These are phyloP conservation scores for Oncorhynchus clarkii DNA, from an alignment of 2,113 vertebrate genomes.

Conservation along the genomic window DNA sequence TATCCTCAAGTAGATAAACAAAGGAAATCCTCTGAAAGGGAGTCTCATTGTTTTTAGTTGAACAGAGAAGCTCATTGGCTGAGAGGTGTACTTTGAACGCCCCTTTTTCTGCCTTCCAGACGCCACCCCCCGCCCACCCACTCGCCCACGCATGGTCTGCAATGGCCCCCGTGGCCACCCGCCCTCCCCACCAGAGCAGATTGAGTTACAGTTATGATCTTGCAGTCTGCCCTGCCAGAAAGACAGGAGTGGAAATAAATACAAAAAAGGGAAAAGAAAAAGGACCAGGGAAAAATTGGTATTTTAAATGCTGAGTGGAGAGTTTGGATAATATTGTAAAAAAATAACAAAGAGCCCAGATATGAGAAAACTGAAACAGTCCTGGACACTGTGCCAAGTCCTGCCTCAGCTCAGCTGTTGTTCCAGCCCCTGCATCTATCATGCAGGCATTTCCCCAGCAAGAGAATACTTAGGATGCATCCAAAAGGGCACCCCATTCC, in stretches of 20 bases:
- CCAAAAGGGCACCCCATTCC: no score
- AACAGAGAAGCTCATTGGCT: slow-evolving; percentile 34
- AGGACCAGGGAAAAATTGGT: slow-evolving; percentile 17
- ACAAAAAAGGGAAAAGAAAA: slow-evolving; percentile 30
- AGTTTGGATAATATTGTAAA: slow-evolving; percentile 73
- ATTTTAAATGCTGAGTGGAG: slow-evolving; percentile 70
- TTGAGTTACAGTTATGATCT: slow-evolving; percentile 61
- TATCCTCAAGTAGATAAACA: not conserved
- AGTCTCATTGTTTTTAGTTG: slow-evolving; percentile 13
- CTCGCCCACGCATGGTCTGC: slow-evolving; percentile 35
- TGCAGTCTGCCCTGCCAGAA: slow-evolving; percentile 56
- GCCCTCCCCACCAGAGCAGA: slow-evolving; percentile 44
- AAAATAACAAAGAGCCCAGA: slow-evolving; percentile 74
- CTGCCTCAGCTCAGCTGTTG: slow-evolving; percentile 81
- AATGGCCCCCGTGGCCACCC: not conserved
- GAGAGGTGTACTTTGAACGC: slow-evolving; percentile 36
- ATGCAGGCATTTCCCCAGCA: slow-evolving; percentile 70
- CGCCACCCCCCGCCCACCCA: slow-evolving; percentile 19
- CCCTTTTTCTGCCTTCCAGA: slow-evolving; percentile 21
- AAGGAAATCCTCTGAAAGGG: slow-evolving; percentile 3
- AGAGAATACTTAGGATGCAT: slow-evolving; percentile 47
- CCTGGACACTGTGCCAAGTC: slow-evolving; percentile 60
- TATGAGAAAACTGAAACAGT: slow-evolving; percentile 77
- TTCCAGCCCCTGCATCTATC: slow-evolving; percentile 71
- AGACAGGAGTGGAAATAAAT: slow-evolving; percentile 69